Base-by-base conservation (phyloP, 2,113 vertebrate genomes). In the Hirundichthys speculiger region DNA sequence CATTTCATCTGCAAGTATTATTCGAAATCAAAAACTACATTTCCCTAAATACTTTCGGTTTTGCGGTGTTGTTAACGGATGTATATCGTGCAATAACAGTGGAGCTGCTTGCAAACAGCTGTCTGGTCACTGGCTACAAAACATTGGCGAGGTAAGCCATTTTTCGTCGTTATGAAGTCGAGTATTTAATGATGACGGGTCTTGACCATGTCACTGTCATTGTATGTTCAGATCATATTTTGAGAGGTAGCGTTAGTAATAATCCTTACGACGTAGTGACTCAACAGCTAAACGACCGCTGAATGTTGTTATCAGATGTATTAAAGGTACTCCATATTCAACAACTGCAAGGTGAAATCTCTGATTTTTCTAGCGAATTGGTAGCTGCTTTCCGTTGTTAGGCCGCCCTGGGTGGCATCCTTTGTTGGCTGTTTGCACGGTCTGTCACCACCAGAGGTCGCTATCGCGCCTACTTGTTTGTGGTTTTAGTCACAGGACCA, bases 41-140 rank as follows among this genome's bases (percentile, higher is more conserved):
- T 73, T 76, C 81, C 87, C 86, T 2, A n/a, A 18, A 0, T 0
- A 3, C 13, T 1, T 7, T 12, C 0, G 2, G 21, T 4, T 45
- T 27, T 13, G 72, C 47, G 2, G 39, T 42, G 70, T 79, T 19
- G 71, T 83, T 19, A 64, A 47, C 45, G 16, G 55, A 53, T 54
- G 20, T 39, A n/a, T 13, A 18, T 55, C 47, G 56, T 49, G 82
- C 75, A 87, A 75, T 22, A 82, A 73, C 54, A 51, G 39, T 51
- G 49, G 38, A 62, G 50, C 40, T 61, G 51, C 1, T 38, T 64
- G 77, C 34, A 71, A 83, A 48, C 78, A 74, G 61, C 74, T 71
- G 40, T 46, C 0, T 21, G 40, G 47, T 64, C 30, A 12, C 19
- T 12, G 22, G 49, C 2, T 19, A 4, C 10, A 4, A 50, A 73